These are phyloP conservation scores for Xyliphius kryptos DNA, from an alignment of 2,113 vertebrate species.

Conservation along the genomic window DNA sequence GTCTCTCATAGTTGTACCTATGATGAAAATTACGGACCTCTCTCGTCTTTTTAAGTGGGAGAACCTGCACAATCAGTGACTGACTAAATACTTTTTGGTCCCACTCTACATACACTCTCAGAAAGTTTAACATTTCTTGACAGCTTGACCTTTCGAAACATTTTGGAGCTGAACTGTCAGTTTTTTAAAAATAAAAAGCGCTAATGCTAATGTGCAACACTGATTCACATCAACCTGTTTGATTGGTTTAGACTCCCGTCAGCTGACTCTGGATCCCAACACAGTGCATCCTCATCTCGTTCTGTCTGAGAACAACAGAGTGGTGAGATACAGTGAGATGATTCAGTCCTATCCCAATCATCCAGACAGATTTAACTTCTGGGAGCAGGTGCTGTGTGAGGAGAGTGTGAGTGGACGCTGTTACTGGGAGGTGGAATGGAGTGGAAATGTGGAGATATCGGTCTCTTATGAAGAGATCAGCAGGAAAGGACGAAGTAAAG, in stretches of 20 bases:
- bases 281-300: background rate
- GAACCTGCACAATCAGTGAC: too few relatives aligned
- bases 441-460: background rate
- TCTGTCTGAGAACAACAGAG: background rate
- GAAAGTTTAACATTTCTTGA: too few relatives aligned
- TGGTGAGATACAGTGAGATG: background rate
- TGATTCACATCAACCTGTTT: background rate
- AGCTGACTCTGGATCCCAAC: background rate
- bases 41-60: too few relatives aligned
- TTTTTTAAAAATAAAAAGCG: too few relatives aligned
- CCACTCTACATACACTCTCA: too few relatives aligned
- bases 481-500: background rate
- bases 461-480: background rate
- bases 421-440: constrained; percentile 3
- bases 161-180: too few relatives aligned
- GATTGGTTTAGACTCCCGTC: background rate
- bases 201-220: too few relatives aligned
- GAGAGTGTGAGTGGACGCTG: background rate
- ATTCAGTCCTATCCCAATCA: background rate
- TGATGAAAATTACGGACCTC: too few relatives aligned
- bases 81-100: too few relatives aligned
- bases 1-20: too few relatives aligned
- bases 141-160: too few relatives aligned
- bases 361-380: background rate
- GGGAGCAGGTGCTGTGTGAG: background rate